Base-by-base conservation (phyloP, 2,888 invertebrate species). In the Lasioglossum vierecki region DNA sequence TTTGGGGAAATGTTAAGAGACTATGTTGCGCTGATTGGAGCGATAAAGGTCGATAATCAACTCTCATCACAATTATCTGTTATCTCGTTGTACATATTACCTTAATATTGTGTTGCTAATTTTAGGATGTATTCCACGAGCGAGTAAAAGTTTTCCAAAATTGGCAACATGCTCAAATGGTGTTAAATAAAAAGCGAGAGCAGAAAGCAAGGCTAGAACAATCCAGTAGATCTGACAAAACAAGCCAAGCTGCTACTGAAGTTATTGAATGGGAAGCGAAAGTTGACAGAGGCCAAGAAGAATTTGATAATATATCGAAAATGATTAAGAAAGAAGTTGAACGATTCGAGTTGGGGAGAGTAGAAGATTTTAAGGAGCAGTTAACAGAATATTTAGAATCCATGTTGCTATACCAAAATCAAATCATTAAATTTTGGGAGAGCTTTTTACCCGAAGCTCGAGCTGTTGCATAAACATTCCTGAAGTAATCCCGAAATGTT, bases 91-190 rank as follows among this genome's bases (percentile, higher is more conserved):
- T 30, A 46, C 46, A 46, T 15, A 49, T 63, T 6, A 49, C 30
- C 46, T 60, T n/a, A 13, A 71, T 57, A 49, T 79, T 79, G 77
- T 82, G 77, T 74, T 77, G 26, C 91, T 93, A 2, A 53, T 92
- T 95, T 1, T 93, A 97, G 96, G 96, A 96, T 88, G 96, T 97
- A n/a, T 97, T 97, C 92, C 96, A 96, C 92, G 97, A 97, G 92
- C 95, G 97, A 78, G 97, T 97, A 4, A 97, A 98, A 96, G 97
- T 98, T 26, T 99, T 99, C 95, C 99, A 99, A 95, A 98, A 98
- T 93, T 99, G 99, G 99, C 99, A 99, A 94, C 98, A 99, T 94
- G 98, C 99, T 49, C 99, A 99, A 95, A 97, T 98, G 96, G 98
- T 98, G 95, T 95, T 99, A 87, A 98, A 98, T 30, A 99, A 99